These are phyloP conservation scores for Eudorcas thomsonii DNA, from an alignment of 2,113 vertebrate genomes.

Conservation along the genomic window DNA sequence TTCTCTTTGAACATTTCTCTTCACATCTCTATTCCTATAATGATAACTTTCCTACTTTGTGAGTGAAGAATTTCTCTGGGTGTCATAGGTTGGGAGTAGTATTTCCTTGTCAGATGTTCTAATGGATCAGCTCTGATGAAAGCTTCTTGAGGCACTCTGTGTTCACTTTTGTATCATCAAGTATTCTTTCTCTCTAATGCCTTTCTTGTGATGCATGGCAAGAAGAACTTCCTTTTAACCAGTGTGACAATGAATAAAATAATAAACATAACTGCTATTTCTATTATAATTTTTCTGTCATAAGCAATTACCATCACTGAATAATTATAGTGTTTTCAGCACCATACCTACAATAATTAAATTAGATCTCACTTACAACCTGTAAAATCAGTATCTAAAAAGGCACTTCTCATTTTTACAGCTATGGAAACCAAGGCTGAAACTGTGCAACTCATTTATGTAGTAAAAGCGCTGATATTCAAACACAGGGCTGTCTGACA, in stretches of 20 bases:
- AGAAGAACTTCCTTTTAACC: constrained; percentile 19
- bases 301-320: not conserved
- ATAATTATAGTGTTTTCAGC: not conserved
- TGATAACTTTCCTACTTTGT: not conserved
- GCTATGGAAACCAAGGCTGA: not conserved
- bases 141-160: not conserved
- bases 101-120: constrained; percentile 32
- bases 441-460: not conserved
- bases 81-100: not conserved
- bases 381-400: not conserved
- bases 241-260: not conserved
- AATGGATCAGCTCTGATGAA: constrained; percentile 47
- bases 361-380: not conserved
- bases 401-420: not conserved
- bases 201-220: not conserved
- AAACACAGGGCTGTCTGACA: not conserved
- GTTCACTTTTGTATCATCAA: not conserved
- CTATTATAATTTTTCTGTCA: not conserved
- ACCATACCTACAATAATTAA: not conserved
- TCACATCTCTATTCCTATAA: not conserved
- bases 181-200: constrained; percentile 9
- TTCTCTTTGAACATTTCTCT: constrained; percentile 40
- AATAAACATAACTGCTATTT: not conserved
- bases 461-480: not conserved
- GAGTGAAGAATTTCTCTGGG: not conserved